Conservation (phyloP, 2,888 invertebrate genomes). For the Archaeoteleia sp. region DNA sequence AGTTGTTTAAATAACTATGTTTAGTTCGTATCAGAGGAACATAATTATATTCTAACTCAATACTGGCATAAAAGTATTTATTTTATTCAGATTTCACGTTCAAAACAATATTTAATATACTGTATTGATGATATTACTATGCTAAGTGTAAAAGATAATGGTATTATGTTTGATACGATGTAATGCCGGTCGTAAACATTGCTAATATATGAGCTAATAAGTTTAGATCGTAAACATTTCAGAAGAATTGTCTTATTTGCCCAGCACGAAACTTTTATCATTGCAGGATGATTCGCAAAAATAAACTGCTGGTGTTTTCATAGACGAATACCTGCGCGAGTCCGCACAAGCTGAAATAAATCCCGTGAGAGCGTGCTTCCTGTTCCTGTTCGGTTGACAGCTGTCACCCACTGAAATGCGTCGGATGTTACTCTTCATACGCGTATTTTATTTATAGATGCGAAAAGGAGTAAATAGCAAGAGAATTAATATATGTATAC, state of each 20-base stretch:
- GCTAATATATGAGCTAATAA: too few relatives aligned
- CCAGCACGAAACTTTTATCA: not conserved
- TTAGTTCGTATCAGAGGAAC: too few relatives aligned
- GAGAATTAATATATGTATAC: conserved; percentile 2
- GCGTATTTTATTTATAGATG: conserved; percentile 54
- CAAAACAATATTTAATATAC: too few relatives aligned
- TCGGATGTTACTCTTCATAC: conserved; percentile 53
- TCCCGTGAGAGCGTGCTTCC: conserved; percentile 51
- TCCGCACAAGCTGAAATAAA: conserved; percentile 48
- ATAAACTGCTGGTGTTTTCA: conserved; percentile 30
- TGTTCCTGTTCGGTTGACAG: conserved; percentile 51
- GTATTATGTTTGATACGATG: too few relatives aligned
- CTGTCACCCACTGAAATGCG: conserved; percentile 52
- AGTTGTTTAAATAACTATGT: too few relatives aligned
- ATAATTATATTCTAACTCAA: too few relatives aligned
- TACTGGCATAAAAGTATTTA: too few relatives aligned
- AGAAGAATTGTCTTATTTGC: not conserved
- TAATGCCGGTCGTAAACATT: too few relatives aligned
- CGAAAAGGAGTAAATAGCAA: not conserved
- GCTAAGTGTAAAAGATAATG: too few relatives aligned
- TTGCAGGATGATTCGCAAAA: conserved; percentile 17
- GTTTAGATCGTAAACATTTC: not conserved
- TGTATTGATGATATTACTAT: too few relatives aligned
- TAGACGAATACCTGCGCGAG: conserved; percentile 20
- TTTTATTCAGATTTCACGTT: too few relatives aligned